Base-by-base conservation (phyloP, 2,888 invertebrate species). In the Callyntrura guangdongensis region DNA sequence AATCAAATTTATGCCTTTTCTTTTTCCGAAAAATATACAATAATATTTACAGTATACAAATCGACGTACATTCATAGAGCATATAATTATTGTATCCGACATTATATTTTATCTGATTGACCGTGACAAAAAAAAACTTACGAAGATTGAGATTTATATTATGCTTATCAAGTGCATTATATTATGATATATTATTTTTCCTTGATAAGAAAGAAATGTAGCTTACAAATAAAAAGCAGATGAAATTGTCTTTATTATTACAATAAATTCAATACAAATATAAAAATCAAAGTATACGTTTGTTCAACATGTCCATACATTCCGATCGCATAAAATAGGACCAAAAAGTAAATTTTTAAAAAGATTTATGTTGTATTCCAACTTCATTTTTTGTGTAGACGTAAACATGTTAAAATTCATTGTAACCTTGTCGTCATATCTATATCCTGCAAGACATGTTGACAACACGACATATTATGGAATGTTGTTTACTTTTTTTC, bases 401-500 rank as follows among this genome's bases (percentile, higher is more conserved):
- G 53, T n/a, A 6, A 36, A 36, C n/a, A 27, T n/a, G 49, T 77
- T 77, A 20, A 74, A 74, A 77, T 53, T 53, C 14, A 74, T 74
- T 6, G 22, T 53, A 53, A 77, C 25, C 77, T 14, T 36, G 36
- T 36, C 36, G 36, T 6, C 36, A 6, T 36, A 36, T 36, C 36
- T 36, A 4, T 36, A 36, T 36, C 6, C 6, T 36, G 36, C 20
- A 77, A 53, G 53, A 77, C 49, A 49, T 53, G 5, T 11, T 74
- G 47, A 74, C 12, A 72, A 36, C 69, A 22, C 14, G 36, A n/a
- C n/a, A n/a, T n/a, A n/a, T 27, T 47, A 12, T 77, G 12, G 25
- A 53, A 25, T 53, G 0, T 3, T 0, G 5, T 12, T 36, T 47
- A 4, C 45, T 74, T 47, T 45, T 17, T 74, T n/a, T n/a, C n/a